phyloP scores from a whole-genome alignment of 1,140 invertebrate genomes.

The Tetramorium parvispinum region DNA sequence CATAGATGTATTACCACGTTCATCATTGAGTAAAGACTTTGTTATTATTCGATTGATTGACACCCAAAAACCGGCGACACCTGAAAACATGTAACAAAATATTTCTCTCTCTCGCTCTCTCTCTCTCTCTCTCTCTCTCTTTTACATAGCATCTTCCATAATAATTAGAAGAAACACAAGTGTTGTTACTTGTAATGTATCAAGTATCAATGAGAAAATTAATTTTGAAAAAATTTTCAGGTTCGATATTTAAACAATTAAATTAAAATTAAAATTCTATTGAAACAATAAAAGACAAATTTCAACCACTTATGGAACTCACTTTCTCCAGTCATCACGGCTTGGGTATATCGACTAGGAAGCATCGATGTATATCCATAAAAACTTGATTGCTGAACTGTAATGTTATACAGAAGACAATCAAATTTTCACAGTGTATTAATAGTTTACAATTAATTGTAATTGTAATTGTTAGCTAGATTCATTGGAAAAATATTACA shows the following conservation, averaged over 20 bases:
- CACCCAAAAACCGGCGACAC: conserved; percentile 94
- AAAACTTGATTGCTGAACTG: conserved; percentile 96
- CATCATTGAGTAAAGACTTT: conserved; percentile 91
- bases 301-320: conserved; percentile 77
- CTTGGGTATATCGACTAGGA: conserved; percentile 95
- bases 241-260: not conserved
- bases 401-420: conserved; percentile 63
- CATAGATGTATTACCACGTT: conserved; percentile 92
- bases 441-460: not conserved
- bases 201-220: not conserved
- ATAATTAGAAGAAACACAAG: not conserved
- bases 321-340: conserved; percentile 98
- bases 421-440: not conserved
- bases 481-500: not conserved
- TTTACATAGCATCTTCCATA: not conserved
- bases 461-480: not conserved
- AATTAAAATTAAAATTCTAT: conserved; percentile 2
- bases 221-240: not conserved
- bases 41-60: conserved; percentile 94
- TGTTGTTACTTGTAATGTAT: not conserved
- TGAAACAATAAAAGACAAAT: not conserved
- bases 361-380: conserved; percentile 97
- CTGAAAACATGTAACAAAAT: conserved; percentile 81
- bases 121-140: too few species aligned
- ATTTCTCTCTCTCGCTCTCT: not conserved